phyloP scores from a whole-genome alignment of 2,797 vertebrate species.

The Diglossa cyanea region DNA sequence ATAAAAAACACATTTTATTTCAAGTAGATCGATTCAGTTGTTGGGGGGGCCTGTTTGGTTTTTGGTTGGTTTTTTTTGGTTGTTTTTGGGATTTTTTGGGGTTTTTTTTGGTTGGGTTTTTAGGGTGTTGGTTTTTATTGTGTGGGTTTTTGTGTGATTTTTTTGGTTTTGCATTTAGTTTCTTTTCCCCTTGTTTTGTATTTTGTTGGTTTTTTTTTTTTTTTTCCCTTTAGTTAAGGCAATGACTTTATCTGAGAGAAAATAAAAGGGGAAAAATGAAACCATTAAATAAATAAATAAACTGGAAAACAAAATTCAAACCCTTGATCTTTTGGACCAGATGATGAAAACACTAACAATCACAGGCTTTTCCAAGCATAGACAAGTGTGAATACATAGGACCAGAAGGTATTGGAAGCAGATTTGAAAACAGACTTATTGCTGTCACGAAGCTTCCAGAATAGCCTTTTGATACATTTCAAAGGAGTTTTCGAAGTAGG shows the following conservation, averaged over 20 bases:
- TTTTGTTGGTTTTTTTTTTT: background rate
- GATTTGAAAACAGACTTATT: background rate
- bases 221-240: background rate
- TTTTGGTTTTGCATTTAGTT: background rate
- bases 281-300: background rate
- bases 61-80: no score
- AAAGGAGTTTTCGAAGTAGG: background rate
- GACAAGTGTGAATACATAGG: background rate
- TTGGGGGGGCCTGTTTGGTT: fast-evolving
- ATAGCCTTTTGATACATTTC: background rate
- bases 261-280: background rate
- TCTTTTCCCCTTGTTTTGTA: background rate
- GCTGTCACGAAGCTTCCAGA: background rate
- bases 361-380: background rate
- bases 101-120: no score
- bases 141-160: background rate
- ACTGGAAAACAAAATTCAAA: background rate
- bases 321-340: background rate
- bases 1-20: background rate
- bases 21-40: background rate
- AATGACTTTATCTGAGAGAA: background rate
- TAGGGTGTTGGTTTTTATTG: no score
- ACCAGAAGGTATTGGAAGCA: background rate
- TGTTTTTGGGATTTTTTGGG: background rate
- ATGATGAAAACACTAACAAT: background rate